Evolutionary conservation across 1,140 invertebrate species (phyloP).

Genomic region (Bombyx mandarina): DNA sequence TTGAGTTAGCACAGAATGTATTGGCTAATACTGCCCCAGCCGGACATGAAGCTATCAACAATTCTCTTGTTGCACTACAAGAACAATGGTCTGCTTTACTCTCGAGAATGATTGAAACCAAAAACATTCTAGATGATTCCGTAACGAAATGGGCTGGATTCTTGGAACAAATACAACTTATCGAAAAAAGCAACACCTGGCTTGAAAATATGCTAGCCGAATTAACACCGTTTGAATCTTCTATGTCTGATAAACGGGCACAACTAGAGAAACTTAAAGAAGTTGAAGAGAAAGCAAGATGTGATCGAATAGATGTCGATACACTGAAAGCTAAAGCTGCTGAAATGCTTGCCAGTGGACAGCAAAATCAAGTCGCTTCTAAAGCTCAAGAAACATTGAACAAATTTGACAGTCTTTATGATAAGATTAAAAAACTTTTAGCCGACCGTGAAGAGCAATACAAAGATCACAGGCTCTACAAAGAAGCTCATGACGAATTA

Average conservation of each 20-base stretch:
- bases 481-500: conserved; percentile 91
- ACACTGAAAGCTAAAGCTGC: conserved; percentile 86
- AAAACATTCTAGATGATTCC: conserved; percentile 89
- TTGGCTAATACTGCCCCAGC: conserved; percentile 91
- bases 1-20: conserved; percentile 93
- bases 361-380: conserved; percentile 84
- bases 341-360: conserved; percentile 89
- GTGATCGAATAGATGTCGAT: conserved; percentile 94
- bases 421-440: conserved; percentile 81
- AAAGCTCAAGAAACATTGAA: conserved; percentile 89
- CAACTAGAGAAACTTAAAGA: conserved; percentile 89
- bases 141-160: conserved; percentile 92
- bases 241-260: conserved; percentile 86
- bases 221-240: conserved; percentile 81
- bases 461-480: conserved; percentile 88
- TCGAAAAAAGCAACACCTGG: conserved; percentile 86
- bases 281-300: conserved; percentile 89
- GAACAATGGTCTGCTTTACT: conserved; percentile 91
- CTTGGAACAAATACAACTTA: conserved; percentile 87
- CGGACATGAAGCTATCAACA: conserved; percentile 90
- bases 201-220: conserved; percentile 82
- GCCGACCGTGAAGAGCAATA: conserved; percentile 87
- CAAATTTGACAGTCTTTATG: conserved; percentile 82
- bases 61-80: conserved; percentile 85
- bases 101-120: conserved; percentile 91